Percentiles rank a stretch among this genome's conserved stretches.
phyloP scores from a whole-genome alignment of 64 coral and sea anemone genomes.

The Pocillopora damicornis region DNA sequence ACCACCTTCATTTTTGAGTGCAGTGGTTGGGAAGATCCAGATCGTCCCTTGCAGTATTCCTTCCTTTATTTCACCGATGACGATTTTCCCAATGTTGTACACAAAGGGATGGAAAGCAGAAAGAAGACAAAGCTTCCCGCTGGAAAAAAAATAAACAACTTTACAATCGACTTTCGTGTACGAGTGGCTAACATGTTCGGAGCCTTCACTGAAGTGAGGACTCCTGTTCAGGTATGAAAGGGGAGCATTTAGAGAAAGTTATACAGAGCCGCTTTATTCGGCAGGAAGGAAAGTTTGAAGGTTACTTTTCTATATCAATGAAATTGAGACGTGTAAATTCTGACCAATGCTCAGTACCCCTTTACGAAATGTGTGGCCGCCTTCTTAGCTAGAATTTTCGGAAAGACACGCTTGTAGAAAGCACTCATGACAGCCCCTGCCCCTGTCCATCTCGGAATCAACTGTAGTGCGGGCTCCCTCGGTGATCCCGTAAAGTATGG shows the following conservation, averaged over 20 bases:
- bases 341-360: no score
- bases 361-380: no score
- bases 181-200: conserved; percentile 16
- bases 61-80: conserved; percentile 15
- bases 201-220: conserved; percentile 17
- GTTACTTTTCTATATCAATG: no score
- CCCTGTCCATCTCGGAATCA: no score
- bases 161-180: conserved; percentile 20
- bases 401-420: no score
- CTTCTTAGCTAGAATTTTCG: no score
- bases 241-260: neutral
- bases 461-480: no score
- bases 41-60: conserved; percentile 24
- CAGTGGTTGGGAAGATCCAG: conserved; percentile 25
- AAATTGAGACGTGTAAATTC: no score
- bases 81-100: neutral
- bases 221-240: conserved; percentile 30
- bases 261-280: no score
- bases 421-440: no score
- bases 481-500: no score
- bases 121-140: conserved; percentile 3
- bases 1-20: conserved; percentile 23
- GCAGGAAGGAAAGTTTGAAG: no score
- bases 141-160: neutral
- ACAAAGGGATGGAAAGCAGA: conserved; percentile 4